Conservation (phyloP, 2,797 vertebrate genomes). For the Poecilia picta region DNA sequence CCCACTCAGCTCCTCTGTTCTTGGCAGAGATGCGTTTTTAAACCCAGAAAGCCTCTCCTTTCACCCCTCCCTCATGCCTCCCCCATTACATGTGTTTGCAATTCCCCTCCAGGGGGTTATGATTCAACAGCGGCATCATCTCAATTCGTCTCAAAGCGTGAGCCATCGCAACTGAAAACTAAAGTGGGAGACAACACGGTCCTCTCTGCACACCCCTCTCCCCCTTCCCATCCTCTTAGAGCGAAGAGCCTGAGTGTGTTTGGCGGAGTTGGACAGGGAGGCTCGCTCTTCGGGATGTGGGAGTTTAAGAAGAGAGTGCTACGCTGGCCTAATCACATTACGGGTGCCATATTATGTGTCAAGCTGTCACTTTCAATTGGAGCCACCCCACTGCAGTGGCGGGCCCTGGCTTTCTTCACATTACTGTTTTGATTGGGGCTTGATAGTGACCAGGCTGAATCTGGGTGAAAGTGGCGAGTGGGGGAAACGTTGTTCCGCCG, state of each 20-base stretch:
- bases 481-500: slow-evolving; percentile 36
- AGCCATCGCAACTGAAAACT: slow-evolving; percentile 73
- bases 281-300: slow-evolving; percentile 79
- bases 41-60: slow-evolving; percentile 69
- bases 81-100: slow-evolving; percentile 81
- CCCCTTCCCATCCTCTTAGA: slow-evolving; percentile 41
- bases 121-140: slow-evolving; percentile 81
- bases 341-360: slow-evolving; percentile 86
- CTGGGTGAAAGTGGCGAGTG: slow-evolving; percentile 41
- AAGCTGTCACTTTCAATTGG: slow-evolving; percentile 87
- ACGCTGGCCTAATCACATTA: slow-evolving; percentile 86
- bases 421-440: slow-evolving; percentile 80
- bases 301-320: slow-evolving; percentile 78
- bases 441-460: slow-evolving; percentile 70
- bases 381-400: slow-evolving; percentile 63
- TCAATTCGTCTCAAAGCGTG: slow-evolving; percentile 79
- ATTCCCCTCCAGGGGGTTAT: slow-evolving; percentile 80
- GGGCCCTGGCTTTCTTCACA: slow-evolving; percentile 66
- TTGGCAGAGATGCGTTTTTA: slow-evolving; percentile 67
- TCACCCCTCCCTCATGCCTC: slow-evolving; percentile 43
- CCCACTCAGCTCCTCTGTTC: slow-evolving; percentile 78
- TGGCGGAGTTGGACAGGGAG: slow-evolving; percentile 76
- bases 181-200: slow-evolving; percentile 69
- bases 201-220: slow-evolving; percentile 38
- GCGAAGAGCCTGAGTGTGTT: slow-evolving; percentile 72